These are phyloP conservation scores for Syngnathus typhle DNA, from an alignment of 2,113 vertebrate genomes.

Conservation along the genomic window DNA sequence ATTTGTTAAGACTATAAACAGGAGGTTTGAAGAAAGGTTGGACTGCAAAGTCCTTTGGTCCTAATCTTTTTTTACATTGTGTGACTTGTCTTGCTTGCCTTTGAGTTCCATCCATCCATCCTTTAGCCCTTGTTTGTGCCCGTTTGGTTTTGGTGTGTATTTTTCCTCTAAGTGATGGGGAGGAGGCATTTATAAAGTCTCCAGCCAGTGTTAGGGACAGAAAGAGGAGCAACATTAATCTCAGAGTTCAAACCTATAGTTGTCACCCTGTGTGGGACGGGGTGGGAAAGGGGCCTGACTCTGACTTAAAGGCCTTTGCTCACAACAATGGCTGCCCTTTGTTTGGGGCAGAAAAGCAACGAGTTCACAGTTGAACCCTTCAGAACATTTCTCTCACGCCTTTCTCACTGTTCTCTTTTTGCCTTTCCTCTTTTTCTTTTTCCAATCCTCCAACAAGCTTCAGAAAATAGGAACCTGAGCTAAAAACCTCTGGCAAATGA, in stretches of 20 bases:
- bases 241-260: conserved; percentile 71
- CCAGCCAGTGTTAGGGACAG: conserved; percentile 49
- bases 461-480: not conserved
- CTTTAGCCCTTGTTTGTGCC: conserved; percentile 47
- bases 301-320: conserved; percentile 43
- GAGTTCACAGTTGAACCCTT: conserved; percentile 36
- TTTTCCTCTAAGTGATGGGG: conserved; percentile 63
- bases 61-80: not conserved
- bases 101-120: conserved; percentile 51
- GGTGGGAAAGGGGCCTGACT: conserved; percentile 28
- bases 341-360: conserved; percentile 28
- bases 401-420: not conserved
- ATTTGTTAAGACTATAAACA: not conserved
- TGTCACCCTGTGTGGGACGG: conserved; percentile 48
- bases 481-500: not conserved
- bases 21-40: not conserved
- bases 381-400: conserved; percentile 24
- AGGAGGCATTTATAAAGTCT: conserved; percentile 62
- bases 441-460: not conserved
- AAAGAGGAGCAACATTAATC: conserved; percentile 64
- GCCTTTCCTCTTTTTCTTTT: conserved; percentile 7
- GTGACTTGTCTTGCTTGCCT: conserved; percentile 40
- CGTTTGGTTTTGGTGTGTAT: conserved; percentile 37
- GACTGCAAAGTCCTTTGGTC: not conserved
- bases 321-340: conserved; percentile 55